Base-by-base conservation (phyloP, 2,888 invertebrate genomes). In the Tuta absoluta region DNA sequence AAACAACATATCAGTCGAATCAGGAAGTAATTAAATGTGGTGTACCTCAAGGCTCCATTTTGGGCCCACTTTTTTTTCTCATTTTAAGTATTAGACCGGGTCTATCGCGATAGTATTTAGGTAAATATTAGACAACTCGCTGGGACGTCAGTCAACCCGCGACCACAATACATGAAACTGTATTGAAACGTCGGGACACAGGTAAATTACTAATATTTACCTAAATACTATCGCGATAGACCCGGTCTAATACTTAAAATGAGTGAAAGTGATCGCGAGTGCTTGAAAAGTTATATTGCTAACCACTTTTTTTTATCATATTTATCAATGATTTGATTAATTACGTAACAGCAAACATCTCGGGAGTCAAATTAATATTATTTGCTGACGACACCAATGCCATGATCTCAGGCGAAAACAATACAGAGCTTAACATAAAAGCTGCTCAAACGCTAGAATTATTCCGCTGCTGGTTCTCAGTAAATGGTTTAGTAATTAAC, bases 361-460 rank as follows among this genome's bases (percentile, higher is more conserved):
- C n/a, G 10, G 10, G 5, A 48, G 7, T 28, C 45, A 63, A 8
- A 28, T 23, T 12, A 12, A 41, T 10, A 11, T 63, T 51, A 0
- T 63, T 63, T 45, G 63, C 63, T n/a, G 63, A 63, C 17, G 63
- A 63, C 28, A 63, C 63, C 14, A 63, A 63, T 57, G 63, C 63
- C 19, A 56, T 63, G 5, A 41, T 63, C 7, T 45, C 53, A 19
- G 38, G 10, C 5, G 56, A 38, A 10, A 58, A 8, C 14, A 33
- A 24, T 33, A n/a, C 48, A 48, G 58, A 38, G 11, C 37, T 58
- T 2, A 38, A 58, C 33, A 21, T 17, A 2, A 38, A 19, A 8
- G 19, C 38, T 7, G 38, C 37, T 19, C 33, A 7, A 0, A 11
- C 17, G 11, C 10, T 58, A 14, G 10, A 5, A 4, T 2, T 17